Conservation (phyloP, 2,113 vertebrate species). For the Zapornia atra region DNA sequence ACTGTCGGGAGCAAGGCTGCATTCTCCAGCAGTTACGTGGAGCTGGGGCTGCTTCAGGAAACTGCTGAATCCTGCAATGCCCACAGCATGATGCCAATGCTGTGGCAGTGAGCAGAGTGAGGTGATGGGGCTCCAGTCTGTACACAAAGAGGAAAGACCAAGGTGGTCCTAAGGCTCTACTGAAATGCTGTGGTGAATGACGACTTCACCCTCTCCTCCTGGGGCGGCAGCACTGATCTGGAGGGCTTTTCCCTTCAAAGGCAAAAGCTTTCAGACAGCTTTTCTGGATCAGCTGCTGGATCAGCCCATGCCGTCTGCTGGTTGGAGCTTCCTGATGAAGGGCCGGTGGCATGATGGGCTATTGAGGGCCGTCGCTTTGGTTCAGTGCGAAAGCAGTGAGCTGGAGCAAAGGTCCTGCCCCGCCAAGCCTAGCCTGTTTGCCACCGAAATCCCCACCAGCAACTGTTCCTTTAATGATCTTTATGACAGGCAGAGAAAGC, state of each 20-base stretch:
- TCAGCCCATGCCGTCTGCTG: neutral
- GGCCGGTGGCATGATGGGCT: fast-evolving
- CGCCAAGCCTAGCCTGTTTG: neutral
- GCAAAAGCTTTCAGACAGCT: neutral
- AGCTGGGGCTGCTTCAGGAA: neutral
- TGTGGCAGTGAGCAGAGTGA: fast-evolving
- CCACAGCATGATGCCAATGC: neutral
- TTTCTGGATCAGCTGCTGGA: neutral
- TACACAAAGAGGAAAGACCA: neutral
- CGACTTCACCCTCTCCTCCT: neutral
- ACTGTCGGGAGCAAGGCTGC: neutral
- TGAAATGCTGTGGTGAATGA: fast-evolving
- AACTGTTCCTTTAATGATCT: slow-evolving; percentile 16
- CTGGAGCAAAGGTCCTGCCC: slow-evolving; percentile 27
- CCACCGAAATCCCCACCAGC: neutral
- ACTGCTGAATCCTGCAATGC: neutral
- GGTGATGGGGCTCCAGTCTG: neutral
- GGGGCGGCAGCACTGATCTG: neutral
- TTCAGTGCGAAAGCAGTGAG: neutral
- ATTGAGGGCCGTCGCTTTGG: neutral
- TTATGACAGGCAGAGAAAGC: slow-evolving; percentile 20
- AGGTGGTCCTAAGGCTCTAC: neutral
- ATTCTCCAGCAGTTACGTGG: neutral
- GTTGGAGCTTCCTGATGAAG: neutral
- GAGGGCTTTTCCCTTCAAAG: neutral